Evolutionary conservation across 2,888 invertebrate species (phyloP).

Genomic region (Ashinkailepas kermadecensis): DNA sequence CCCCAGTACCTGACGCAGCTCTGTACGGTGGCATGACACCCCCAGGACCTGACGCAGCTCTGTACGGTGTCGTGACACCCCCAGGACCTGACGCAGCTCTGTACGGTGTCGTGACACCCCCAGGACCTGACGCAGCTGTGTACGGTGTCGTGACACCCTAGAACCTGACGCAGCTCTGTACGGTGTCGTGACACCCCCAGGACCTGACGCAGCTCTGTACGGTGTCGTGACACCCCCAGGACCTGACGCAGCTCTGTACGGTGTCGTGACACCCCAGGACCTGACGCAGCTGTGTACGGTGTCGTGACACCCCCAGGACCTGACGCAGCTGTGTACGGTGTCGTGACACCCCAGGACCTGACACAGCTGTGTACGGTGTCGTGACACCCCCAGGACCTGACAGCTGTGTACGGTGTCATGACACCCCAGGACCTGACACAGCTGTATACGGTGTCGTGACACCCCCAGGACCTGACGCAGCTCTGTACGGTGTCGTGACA

Average conservation of each 20-base stretch:
- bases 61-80: background rate
- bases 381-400: background rate
- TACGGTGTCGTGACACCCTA: background rate
- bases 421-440: background rate
- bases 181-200: background rate
- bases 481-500: background rate
- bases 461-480: background rate
- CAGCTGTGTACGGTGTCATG: background rate
- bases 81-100: background rate
- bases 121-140: background rate
- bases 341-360: background rate
- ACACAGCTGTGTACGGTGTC: constrained; percentile 88
- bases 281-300: background rate
- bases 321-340: background rate
- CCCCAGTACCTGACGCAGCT: background rate
- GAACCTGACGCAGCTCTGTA: background rate
- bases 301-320: background rate
- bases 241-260: background rate
- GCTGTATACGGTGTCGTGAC: background rate
- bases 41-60: background rate
- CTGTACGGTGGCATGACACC: background rate
- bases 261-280: background rate
- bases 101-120: background rate
- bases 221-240: background rate
- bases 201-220: background rate